Base-by-base conservation (phyloP, 2,113 vertebrate species). In the Muscicapa adusta region DNA sequence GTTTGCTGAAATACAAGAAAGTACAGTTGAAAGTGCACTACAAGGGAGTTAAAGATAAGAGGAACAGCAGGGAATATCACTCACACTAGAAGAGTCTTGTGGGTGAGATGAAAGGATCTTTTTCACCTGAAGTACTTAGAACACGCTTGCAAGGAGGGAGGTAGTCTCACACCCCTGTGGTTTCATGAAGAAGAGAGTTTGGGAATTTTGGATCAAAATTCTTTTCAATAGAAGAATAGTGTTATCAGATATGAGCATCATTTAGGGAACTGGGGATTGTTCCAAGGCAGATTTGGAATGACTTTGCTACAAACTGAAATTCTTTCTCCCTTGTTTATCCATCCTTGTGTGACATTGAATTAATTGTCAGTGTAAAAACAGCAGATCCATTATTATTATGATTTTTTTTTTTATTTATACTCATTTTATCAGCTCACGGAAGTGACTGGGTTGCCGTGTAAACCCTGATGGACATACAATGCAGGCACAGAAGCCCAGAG, bases 1-100 rank as follows among this genome's bases (percentile, higher is more conserved):
- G 26, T 84, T 92, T 89, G 57, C 48, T 93, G 91, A 94, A 91
- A 89, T 82, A 71, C 25, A 72, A 40, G 53, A 67, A 91, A 91
- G 43, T 48, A 56, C 9, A 56, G 7, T 88, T 80, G 60, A 62
- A 85, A 84, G 79, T 57, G 28, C 45, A 53, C 74, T 78, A 72
- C 45, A 63, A 92, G 19, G 10, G 70, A 87, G 8, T n/a, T 72
- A 53, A 88, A 89, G 65, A 89, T 67, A 91, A 88, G 70, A 65
- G 2, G 13, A 93, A 77, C 86, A 86, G 15, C 48, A 53, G 60
- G 40, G 40, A 78, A 60, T 63, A 48, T 12, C 22, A 81, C 65
- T 75, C 20, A 42, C 22, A 42, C 14, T 62, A 53, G 57, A 85
- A 33, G 14, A 75, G 12, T 58, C 29, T 48, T 53, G 16, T 28